Conservation (phyloP, 2,113 vertebrate species). For the Laticauda colubrina region DNA sequence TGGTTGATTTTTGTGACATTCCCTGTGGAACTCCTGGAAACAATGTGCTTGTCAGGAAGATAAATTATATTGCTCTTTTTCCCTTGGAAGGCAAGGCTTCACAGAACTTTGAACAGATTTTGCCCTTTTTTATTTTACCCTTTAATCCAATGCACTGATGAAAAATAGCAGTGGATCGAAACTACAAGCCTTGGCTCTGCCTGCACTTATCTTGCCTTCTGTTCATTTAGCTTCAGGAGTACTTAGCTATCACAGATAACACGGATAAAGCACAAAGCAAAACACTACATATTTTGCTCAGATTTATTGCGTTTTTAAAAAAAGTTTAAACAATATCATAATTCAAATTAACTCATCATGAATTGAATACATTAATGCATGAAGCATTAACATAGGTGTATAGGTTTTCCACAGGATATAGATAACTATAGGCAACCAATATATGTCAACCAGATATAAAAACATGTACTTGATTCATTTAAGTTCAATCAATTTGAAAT, state of each 20-base stretch:
- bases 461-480: constrained; percentile 67
- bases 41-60: background rate
- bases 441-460: constrained; percentile 66
- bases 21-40: background rate
- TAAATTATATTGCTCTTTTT: background rate
- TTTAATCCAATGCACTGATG: background rate
- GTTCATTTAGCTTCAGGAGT: background rate
- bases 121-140: background rate
- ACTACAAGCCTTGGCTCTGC: background rate
- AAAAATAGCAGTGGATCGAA: background rate
- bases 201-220: background rate
- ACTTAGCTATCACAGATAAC: background rate
- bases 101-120: background rate
- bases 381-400: constrained; percentile 54
- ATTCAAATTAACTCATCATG: constrained; percentile 53
- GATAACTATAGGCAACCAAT: constrained; percentile 66
- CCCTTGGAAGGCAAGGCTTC: background rate
- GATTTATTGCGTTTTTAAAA: background rate
- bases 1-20: background rate
- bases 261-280: fast-evolving
- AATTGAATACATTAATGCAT: constrained; percentile 22
- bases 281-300: constrained; percentile 16
- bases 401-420: constrained; percentile 64
- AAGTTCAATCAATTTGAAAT: constrained; percentile 64
- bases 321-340: constrained; percentile 24